phyloP scores from a whole-genome alignment of 2,888 invertebrate species.

The Meganola albula region DNA sequence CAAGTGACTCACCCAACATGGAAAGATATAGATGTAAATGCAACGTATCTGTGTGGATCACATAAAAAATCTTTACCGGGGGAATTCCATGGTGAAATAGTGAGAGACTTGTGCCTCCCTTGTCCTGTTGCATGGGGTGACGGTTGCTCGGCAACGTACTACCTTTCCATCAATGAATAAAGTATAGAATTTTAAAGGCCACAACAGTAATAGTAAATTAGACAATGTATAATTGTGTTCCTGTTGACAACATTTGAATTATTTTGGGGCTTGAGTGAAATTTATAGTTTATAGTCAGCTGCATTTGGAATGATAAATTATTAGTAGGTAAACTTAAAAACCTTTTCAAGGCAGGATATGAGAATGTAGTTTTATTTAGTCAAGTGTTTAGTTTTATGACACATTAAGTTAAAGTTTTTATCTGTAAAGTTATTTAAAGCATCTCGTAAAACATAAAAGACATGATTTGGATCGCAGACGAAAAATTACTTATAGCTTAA shows the following conservation, averaged over 20 bases:
- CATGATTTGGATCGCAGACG: conserved; percentile 34
- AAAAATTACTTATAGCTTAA: conserved; percentile 22
- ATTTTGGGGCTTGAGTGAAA: conserved; percentile 48
- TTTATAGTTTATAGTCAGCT: conserved; percentile 56
- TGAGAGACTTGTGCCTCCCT: conserved; percentile 55
- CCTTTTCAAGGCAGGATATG: conserved; percentile 34
- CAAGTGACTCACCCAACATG: conserved; percentile 25
- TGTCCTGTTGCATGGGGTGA: conserved; percentile 40
- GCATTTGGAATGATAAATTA: conserved; percentile 29
- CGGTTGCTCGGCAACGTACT: conserved; percentile 63
- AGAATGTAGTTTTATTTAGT: conserved; percentile 41
- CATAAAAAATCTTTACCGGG: conserved; percentile 56
- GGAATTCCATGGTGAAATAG: conserved; percentile 59
- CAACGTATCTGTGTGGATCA: too few species aligned
- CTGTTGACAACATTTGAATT: conserved; percentile 58
- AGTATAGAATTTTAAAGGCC: conserved; percentile 41
- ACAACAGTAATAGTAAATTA: conserved; percentile 45
- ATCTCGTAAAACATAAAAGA: conserved; percentile 49
- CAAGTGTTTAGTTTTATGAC: conserved; percentile 54
- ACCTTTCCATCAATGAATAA: conserved; percentile 54
- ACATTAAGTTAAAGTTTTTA: conserved; percentile 47
- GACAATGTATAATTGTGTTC: conserved; percentile 51
- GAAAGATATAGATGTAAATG: conserved; percentile 29
- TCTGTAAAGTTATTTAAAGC: conserved; percentile 46
- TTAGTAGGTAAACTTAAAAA: conserved; percentile 8